phyloP scores from a whole-genome alignment of 2,888 invertebrate species.

The Stenurella melanura region DNA sequence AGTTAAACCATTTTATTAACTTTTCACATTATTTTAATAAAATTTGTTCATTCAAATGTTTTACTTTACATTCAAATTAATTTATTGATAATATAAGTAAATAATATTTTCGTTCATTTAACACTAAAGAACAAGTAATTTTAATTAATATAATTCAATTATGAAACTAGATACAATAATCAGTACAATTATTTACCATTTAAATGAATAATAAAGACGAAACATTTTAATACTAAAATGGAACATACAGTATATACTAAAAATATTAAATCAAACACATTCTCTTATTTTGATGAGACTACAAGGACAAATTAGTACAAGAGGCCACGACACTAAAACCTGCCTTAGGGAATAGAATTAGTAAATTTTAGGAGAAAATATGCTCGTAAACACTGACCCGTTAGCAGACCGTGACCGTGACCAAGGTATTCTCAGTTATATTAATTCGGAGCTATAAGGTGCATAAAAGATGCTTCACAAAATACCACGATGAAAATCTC shows the following conservation, averaged over 20 bases:
- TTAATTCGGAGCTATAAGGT: too few relatives aligned
- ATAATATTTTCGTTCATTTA: neutral
- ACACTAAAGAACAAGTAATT: neutral
- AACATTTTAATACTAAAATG: conserved; percentile 2
- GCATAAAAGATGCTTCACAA: too few relatives aligned
- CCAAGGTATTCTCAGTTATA: too few relatives aligned
- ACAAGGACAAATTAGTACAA: neutral
- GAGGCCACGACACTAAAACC: too few relatives aligned
- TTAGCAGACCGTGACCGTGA: too few relatives aligned
- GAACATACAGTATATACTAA: conserved; percentile 14
- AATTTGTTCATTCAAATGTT: neutral
- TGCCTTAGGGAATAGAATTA: too few relatives aligned
- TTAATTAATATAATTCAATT: neutral
- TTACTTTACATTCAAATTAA: neutral
- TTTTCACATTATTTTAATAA: neutral
- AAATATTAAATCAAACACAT: neutral
- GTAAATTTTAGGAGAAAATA: too few relatives aligned
- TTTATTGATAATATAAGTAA: neutral
- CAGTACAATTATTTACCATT: neutral
- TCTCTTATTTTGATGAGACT: neutral
- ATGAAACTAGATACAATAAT: neutral
- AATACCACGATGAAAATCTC: too few relatives aligned
- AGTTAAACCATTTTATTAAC: neutral
- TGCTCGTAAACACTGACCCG: too few relatives aligned
- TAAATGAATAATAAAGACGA: neutral